Conservation (phyloP, 1,140 invertebrate genomes). For the Catajapyx aquilonaris region DNA sequence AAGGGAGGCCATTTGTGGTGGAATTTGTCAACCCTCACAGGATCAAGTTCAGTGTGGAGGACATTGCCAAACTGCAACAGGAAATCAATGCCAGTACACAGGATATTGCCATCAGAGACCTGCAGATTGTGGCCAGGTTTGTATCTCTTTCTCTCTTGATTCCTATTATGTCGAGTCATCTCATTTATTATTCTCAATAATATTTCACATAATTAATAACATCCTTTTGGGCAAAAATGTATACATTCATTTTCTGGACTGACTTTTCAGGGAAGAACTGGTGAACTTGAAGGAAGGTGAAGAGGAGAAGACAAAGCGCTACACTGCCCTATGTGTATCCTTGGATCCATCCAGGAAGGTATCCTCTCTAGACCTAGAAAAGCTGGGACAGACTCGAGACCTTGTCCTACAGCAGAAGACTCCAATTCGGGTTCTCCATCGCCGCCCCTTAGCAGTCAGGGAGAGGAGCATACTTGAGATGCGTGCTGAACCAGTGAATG, state of each 20-base stretch:
- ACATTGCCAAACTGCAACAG: conserved; percentile 29
- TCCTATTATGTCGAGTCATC: too few species aligned
- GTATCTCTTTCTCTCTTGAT: too few species aligned
- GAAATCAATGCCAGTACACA: conserved; percentile 35
- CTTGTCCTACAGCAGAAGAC: conserved; percentile 41
- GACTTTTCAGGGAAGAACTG: conserved; percentile 38
- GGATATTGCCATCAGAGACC: conserved; percentile 34
- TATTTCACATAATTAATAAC: too few species aligned
- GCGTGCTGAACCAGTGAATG: conserved; percentile 24
- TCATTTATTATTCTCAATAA: too few species aligned
- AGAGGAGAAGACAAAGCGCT: conserved; percentile 62
- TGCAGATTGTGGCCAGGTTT: conserved; percentile 40
- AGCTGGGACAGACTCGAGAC: conserved; percentile 28
- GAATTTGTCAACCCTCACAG: conserved; percentile 49
- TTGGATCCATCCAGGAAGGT: conserved; percentile 14
- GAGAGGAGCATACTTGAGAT: conserved; percentile 38
- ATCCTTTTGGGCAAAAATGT: too few species aligned
- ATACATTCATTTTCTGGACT: too few species aligned
- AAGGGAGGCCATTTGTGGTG: conserved; percentile 65
- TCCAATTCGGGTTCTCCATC: conserved; percentile 56
- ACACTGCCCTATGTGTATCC: conserved; percentile 52
- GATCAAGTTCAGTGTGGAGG: conserved; percentile 26
- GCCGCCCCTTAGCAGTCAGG: conserved; percentile 44
- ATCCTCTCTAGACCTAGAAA: conserved; percentile 24
- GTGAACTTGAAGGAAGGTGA: conserved; percentile 63